Evolutionary conservation across 2,888 invertebrate genomes (phyloP), one percentile per base, ranked within the genome.

Genomic region (Drosophila diplacantha): DNA sequence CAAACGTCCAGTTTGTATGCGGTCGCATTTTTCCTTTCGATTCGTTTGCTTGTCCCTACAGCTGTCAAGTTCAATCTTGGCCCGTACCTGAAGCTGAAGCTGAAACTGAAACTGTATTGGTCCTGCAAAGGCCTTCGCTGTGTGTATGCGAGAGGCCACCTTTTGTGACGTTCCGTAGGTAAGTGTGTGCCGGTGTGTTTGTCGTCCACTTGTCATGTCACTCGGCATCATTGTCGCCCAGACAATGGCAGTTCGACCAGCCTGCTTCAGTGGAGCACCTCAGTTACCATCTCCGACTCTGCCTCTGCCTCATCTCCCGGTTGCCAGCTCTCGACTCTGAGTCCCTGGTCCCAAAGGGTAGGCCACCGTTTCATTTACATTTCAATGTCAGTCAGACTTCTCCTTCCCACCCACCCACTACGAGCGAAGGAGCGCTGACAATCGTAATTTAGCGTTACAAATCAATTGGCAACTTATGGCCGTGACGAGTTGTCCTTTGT

Each of bases 171-270:
- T 32, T 62, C 26, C 43, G 35, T 44, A 35, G 2, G 52, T 39
- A 34, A 41, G 41, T 37, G 41, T 32, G 26, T 51, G 20, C 31
- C 29, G 39, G 43, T 54, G 26, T 70, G 47, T 44, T 60, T 73
- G 77, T 80, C 77, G 80, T 75, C 82, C 82, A 82, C 77, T 81
- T 82, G 82, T 82, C 80, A 82, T 79, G 82, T 81, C 82, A 80
- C 66, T 77, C 77, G 72, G 61, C 75, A 72, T 77, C 82, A 80
- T 79, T 80, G 82, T 81, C 80, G 62, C 64, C 67, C 69, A 76
- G 68, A 79, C 81, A 79, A 81, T 78, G 66, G 41, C 65, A 69
- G 56, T 51, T 60, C 56, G 41, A 47, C 34, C 62, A 57, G 67
- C 44, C 61, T 32, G 66, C 64, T 62, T 46, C 52, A 18, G 26